Evolutionary conservation across 2,888 invertebrate genomes (phyloP).

Genomic region (Dasysyrphus tricinctus): DNA sequence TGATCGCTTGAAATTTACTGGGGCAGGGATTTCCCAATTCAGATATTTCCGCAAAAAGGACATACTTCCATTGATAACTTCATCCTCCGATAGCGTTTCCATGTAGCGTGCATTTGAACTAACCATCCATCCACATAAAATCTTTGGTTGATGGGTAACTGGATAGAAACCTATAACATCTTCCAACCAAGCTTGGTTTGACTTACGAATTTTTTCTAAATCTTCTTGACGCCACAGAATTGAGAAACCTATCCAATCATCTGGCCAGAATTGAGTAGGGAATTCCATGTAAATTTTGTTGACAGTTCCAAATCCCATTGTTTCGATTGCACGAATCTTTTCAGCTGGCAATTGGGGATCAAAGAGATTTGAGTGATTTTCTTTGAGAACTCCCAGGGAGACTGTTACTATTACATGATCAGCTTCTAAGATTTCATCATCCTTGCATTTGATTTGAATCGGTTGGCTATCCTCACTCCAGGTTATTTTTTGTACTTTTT

Average conservation of each 20-base stretch:
- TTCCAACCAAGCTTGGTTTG: conserved; percentile 85
- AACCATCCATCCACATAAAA: conserved; percentile 88
- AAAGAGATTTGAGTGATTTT: conserved; percentile 82
- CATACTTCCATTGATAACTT: conserved; percentile 80
- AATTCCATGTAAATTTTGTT: conserved; percentile 87
- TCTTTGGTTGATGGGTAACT: conserved; percentile 86
- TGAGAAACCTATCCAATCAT: conserved; percentile 84
- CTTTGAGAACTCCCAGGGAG: conserved; percentile 86
- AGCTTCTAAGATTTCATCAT: conserved; percentile 83
- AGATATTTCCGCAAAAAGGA: conserved; percentile 81
- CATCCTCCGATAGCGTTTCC: conserved; percentile 85
- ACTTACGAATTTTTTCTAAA: conserved; percentile 79
- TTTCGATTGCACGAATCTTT: conserved; percentile 84
- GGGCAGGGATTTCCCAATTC: conserved; percentile 80
- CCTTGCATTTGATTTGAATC: conserved; percentile 78
- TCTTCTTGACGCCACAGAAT: conserved; percentile 86
- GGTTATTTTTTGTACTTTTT: conserved; percentile 74
- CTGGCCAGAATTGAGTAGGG: conserved; percentile 85
- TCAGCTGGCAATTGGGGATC: conserved; percentile 83
- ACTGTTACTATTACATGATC: conserved; percentile 86
- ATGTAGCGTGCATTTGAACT: conserved; percentile 86
- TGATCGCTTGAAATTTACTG: conserved; percentile 83
- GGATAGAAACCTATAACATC: conserved; percentile 88
- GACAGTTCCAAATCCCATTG: conserved; percentile 86
- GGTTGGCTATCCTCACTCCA: conserved; percentile 43